phyloP scores from a whole-genome alignment of 2,113 vertebrate species.

The Rhinogobius similis region DNA sequence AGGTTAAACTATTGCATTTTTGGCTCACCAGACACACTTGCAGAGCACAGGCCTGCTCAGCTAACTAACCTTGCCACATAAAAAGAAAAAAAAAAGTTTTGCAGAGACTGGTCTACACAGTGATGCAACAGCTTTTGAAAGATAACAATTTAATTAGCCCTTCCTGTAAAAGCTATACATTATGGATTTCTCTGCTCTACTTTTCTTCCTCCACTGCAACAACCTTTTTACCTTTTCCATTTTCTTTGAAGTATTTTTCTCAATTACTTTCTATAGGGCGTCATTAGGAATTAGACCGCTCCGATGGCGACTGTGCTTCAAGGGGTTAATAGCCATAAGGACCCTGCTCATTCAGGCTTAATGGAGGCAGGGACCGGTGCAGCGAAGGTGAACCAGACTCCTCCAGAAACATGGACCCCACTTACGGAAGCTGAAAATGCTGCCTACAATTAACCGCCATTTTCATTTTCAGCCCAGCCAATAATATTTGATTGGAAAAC shows the following conservation, averaged over 20 bases:
- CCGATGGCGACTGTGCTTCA: slow-evolving; percentile 3
- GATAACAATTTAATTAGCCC: not conserved
- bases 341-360: slow-evolving; percentile 53
- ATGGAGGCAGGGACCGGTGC: slow-evolving; percentile 54
- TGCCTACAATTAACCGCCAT: slow-evolving; percentile 53
- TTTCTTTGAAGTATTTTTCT: slow-evolving; percentile 15
- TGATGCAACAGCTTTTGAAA: not conserved
- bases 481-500: slow-evolving; percentile 51
- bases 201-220: slow-evolving; percentile 3
- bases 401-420: slow-evolving; percentile 53
- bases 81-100: too few relatives aligned
- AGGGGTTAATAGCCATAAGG: slow-evolving; percentile 59
- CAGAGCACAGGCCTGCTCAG: too few relatives aligned
- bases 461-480: slow-evolving; percentile 59
- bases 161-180: not conserved
- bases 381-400: slow-evolving; percentile 46
- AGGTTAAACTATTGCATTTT: too few relatives aligned
- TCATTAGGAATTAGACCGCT: slow-evolving; percentile 53
- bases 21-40: too few relatives aligned
- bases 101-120: too few relatives aligned
- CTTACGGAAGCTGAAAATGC: slow-evolving; percentile 47
- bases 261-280: slow-evolving; percentile 28
- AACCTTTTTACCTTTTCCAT: slow-evolving; percentile 14
- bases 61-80: too few relatives aligned
- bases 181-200: not conserved